Evolutionary conservation across 2,797 vertebrate species (phyloP).

Genomic region (Danio aesculapii): DNA sequence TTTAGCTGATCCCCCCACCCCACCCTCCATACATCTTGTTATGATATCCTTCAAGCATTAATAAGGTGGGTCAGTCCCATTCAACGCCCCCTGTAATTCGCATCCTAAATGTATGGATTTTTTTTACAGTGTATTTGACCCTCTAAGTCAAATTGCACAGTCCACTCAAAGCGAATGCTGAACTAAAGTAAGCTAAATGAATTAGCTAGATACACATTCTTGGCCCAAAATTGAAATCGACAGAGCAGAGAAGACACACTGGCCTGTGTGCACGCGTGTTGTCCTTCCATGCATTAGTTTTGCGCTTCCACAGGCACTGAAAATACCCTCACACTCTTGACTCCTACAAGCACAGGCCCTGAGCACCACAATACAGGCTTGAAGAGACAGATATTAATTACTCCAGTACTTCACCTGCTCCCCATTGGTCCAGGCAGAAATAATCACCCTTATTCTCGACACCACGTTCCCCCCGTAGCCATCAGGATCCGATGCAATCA

Average conservation of each 20-base stretch:
- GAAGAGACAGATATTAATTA: constrained; percentile 77
- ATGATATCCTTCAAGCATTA: too few relatives aligned
- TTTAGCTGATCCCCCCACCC: too few relatives aligned
- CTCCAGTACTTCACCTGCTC: constrained; percentile 71
- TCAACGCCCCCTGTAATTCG: too few relatives aligned
- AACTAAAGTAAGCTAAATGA: constrained; percentile 1
- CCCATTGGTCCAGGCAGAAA: constrained; percentile 69
- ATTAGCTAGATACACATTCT: not conserved
- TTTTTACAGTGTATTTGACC: not conserved
- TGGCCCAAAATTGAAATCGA: constrained; percentile 37
- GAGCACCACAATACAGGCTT: constrained; percentile 59
- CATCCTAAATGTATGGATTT: too few relatives aligned
- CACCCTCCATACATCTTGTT: too few relatives aligned
- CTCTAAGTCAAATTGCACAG: not conserved
- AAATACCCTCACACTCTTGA: constrained; percentile 10
- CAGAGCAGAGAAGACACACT: constrained; percentile 3
- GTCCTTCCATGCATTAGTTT: not conserved
- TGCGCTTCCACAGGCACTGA: not conserved
- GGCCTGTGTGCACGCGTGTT: not conserved
- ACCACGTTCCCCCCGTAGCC: constrained; percentile 61
- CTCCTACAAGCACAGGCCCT: constrained; percentile 39
- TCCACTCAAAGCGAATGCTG: constrained; percentile 19
- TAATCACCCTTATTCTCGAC: constrained; percentile 71
- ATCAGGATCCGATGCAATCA: constrained; percentile 78
- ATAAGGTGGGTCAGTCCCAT: too few relatives aligned